Evolutionary conservation across 2,113 vertebrate genomes (phyloP).

Genomic region (Dolichotis patagonum): DNA sequence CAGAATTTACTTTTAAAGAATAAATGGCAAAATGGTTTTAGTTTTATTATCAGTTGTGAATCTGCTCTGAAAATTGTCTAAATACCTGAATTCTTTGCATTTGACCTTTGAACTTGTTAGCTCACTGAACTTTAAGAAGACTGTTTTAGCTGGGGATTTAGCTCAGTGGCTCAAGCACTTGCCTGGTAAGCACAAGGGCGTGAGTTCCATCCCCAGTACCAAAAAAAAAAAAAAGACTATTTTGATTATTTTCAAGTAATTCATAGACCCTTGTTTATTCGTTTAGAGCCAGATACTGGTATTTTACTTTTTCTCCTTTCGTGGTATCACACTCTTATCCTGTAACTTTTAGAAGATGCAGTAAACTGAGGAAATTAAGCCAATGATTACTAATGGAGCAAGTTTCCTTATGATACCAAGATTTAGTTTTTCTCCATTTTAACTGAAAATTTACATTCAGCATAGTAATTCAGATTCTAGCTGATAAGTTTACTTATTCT

Average conservation of each 20-base stretch:
- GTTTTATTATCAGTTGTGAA: background rate
- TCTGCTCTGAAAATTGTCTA: background rate
- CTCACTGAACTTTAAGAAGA: background rate
- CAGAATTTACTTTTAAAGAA: background rate
- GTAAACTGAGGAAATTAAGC: background rate
- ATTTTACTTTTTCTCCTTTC: background rate
- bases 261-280: background rate
- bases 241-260: background rate
- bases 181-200: too few relatives aligned
- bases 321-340: background rate
- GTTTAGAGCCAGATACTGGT: background rate
- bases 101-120: background rate
- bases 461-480: background rate
- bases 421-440: slow-evolving; percentile 1
- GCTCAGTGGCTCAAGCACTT: too few relatives aligned
- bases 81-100: background rate
- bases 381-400: background rate
- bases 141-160: background rate
- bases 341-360: background rate
- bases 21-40: background rate
- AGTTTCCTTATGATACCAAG: background rate
- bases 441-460: slow-evolving; percentile 28
- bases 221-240: background rate
- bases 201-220: too few relatives aligned
- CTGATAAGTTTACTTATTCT: background rate